Evolutionary conservation across 2,888 invertebrate genomes (phyloP).

Genomic region (Nemapogon koenigi): DNA sequence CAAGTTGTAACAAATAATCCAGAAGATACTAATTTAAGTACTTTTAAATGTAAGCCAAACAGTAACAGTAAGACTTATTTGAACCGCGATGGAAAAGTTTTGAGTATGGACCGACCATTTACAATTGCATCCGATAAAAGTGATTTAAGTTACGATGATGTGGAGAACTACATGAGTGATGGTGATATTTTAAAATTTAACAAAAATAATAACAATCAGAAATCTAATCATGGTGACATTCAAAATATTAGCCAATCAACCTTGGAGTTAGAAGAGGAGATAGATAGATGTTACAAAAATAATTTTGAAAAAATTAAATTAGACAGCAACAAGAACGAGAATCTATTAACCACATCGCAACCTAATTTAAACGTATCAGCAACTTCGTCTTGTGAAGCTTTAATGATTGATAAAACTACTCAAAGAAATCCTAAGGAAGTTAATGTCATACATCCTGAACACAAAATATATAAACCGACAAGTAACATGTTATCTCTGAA

Average conservation of each 20-base stretch:
- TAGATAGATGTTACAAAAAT: conserved; percentile 55
- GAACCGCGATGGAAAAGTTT: conserved; percentile 67
- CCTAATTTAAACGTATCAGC: conserved; percentile 57
- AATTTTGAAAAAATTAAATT: conserved; percentile 46
- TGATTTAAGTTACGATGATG: conserved; percentile 71
- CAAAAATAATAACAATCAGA: conserved; percentile 26
- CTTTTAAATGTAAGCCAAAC: conserved; percentile 51
- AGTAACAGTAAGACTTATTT: conserved; percentile 57
- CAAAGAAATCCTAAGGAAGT: conserved; percentile 44
- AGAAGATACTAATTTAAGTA: conserved; percentile 43
- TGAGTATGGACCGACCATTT: conserved; percentile 69
- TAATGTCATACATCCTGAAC: conserved; percentile 74
- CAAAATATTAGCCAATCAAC: conserved; percentile 56
- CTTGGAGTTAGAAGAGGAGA: conserved; percentile 55
- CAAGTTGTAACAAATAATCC: conserved; percentile 67
- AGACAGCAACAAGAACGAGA: conserved; percentile 43
- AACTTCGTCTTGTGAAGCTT: conserved; percentile 62
- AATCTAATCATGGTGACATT: conserved; percentile 30
- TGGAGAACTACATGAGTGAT: conserved; percentile 64
- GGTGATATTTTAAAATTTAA: conserved; percentile 50
- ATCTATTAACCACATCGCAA: conserved; percentile 35
- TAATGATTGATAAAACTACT: conserved; percentile 47
- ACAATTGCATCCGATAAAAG: conserved; percentile 77
- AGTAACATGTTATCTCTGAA: conserved; percentile 60
- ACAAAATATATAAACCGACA: conserved; percentile 77